phyloP scores from a whole-genome alignment of 2,113 vertebrate species.

The Austrofundulus limnaeus region DNA sequence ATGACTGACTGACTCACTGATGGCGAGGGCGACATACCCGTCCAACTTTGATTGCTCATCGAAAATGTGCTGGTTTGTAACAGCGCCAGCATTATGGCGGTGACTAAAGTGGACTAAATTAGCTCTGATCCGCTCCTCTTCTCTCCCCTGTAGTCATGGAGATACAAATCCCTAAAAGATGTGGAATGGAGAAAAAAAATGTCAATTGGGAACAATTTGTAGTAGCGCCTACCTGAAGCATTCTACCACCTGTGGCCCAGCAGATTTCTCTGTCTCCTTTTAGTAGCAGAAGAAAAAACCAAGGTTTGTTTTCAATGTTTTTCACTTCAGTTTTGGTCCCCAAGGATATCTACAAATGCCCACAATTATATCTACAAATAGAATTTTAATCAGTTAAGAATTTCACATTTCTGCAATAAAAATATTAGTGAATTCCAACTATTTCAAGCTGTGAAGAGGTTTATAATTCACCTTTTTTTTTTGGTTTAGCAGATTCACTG shows the following conservation, averaged over 20 bases:
- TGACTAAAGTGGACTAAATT: slow-evolving; percentile 24
- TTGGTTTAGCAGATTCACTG: too few species aligned
- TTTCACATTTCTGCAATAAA: neutral
- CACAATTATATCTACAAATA: neutral
- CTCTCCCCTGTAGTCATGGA: slow-evolving; percentile 6
- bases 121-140: slow-evolving; percentile 26
- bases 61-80: slow-evolving; percentile 21
- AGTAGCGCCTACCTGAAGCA: slow-evolving; percentile 28
- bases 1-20: slow-evolving; percentile 5
- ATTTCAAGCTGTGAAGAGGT: too few species aligned
- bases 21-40: slow-evolving; percentile 1
- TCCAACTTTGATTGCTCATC: slow-evolving; percentile 35
- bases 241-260: slow-evolving; percentile 48
- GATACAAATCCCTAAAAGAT: slow-evolving; percentile 39
- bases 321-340: neutral
- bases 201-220: slow-evolving; percentile 44
- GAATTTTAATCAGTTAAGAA: neutral
- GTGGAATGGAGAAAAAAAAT: slow-evolving; percentile 22
- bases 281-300: slow-evolving; percentile 17
- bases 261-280: slow-evolving; percentile 9
- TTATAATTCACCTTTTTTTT: too few species aligned
- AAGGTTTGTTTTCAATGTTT: slow-evolving; percentile 1
- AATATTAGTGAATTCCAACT: neutral
- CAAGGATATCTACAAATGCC: neutral
- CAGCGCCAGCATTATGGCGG: slow-evolving; percentile 7